Evolutionary conservation across 2,113 vertebrate species (phyloP).

Genomic region (Hassar affinis): DNA sequence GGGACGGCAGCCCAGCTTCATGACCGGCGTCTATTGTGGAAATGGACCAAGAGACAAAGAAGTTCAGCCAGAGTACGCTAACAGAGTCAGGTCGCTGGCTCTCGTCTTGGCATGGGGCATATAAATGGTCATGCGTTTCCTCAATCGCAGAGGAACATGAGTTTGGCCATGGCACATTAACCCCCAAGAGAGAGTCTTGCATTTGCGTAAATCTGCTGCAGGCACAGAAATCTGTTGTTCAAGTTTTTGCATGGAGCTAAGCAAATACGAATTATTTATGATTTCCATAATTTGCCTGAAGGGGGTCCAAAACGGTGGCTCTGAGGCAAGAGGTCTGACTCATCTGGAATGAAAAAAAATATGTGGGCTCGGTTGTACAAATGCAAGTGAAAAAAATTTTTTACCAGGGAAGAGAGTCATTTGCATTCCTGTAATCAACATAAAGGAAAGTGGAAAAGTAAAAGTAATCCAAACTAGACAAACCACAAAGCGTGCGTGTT

Average conservation of each 20-base stretch:
- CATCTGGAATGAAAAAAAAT: conserved; percentile 47
- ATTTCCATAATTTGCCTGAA: conserved; percentile 60
- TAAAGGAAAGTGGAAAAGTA: conserved; percentile 23
- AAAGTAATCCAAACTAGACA: conserved; percentile 15
- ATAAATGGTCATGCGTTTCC: conserved; percentile 31
- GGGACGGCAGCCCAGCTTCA: conserved; percentile 41
- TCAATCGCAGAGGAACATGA: conserved; percentile 33
- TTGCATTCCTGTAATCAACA: conserved; percentile 28
- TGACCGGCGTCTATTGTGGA: conserved; percentile 47
- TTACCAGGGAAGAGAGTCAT: conserved; percentile 18
- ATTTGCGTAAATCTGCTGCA: conserved; percentile 53
- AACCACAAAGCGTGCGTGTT: background rate
- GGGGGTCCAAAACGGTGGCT: conserved; percentile 53
- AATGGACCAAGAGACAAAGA: conserved; percentile 46
- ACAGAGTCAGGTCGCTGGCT: conserved; percentile 27
- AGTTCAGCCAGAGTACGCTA: conserved; percentile 53
- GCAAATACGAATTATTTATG: conserved; percentile 48
- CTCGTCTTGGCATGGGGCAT: conserved; percentile 9
- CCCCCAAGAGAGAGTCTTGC: conserved; percentile 22
- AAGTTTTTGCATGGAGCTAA: conserved; percentile 36
- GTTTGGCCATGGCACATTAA: conserved; percentile 33
- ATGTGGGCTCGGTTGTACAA: conserved; percentile 53
- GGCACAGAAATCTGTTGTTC: conserved; percentile 44
- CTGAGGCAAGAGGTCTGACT: conserved; percentile 51
- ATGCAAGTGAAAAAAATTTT: background rate